These are phyloP conservation scores for Pristionchus japonicus DNA, from an alignment of 2,888 invertebrate species.

Conservation along the genomic window DNA sequence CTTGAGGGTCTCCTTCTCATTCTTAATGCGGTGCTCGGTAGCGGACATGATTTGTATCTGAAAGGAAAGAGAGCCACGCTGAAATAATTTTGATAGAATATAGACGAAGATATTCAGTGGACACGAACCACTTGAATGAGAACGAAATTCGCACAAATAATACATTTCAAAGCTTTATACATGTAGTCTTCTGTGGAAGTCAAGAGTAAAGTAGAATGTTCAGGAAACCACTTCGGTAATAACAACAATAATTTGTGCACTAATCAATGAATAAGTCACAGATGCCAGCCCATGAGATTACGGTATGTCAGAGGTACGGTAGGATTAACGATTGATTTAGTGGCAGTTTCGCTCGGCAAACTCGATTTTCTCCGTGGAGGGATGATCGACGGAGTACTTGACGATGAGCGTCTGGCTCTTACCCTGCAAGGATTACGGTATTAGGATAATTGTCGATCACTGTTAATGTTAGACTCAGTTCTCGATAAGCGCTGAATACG, in stretches of 20 bases:
- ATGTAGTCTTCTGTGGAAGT: no score
- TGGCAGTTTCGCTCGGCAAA: conserved; percentile 25
- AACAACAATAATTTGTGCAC: neutral
- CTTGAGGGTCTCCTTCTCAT: conserved; percentile 45
- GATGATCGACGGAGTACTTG: conserved; percentile 31
- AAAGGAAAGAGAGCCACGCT: no score
- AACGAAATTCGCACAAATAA: neutral
- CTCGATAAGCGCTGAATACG: neutral
- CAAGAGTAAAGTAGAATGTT: conserved; percentile 7
- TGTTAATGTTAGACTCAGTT: neutral
- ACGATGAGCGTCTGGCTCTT: conserved; percentile 14
- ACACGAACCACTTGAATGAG: neutral
- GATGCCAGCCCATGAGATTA: conserved; percentile 36
- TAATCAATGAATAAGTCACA: neutral
- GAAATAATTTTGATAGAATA: no score
- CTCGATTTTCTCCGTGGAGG: conserved; percentile 24
- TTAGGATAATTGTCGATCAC: neutral
- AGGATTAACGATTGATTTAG: neutral
- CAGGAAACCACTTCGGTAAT: no score
- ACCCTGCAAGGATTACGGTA: conserved; percentile 28
- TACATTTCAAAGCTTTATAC: neutral
- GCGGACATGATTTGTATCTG: conserved; percentile 16
- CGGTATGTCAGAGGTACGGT: conserved; percentile 3
- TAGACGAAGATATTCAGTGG: conserved; percentile 14
- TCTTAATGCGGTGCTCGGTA: neutral